Conservation (phyloP, 2,113 vertebrate genomes). For the Porphyrio hochstetteri region DNA sequence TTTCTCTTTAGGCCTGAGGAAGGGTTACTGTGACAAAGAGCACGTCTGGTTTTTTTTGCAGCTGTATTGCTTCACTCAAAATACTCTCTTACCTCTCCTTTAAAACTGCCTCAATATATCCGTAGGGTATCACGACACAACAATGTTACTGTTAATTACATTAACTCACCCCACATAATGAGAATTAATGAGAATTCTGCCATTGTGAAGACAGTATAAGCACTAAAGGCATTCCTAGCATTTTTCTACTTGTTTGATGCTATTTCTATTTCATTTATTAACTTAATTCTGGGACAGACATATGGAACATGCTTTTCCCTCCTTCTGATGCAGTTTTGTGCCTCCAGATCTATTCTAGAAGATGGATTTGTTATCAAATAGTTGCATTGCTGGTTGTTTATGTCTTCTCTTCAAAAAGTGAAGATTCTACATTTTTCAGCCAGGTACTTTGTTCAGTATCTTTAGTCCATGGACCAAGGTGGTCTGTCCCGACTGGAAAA, state of each 20-base stretch:
- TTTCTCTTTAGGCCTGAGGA: background rate
- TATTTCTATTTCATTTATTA: background rate
- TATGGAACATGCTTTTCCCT: background rate
- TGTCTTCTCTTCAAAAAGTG: background rate
- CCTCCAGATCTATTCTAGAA: background rate
- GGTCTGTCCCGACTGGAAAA: background rate
- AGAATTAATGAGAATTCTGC: constrained; percentile 42
- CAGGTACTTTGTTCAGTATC: background rate
- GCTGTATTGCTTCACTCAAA: background rate
- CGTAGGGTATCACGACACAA: background rate
- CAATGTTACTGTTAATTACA: constrained; percentile 11
- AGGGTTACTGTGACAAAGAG: background rate
- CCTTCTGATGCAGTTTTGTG: background rate
- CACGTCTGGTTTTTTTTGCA: background rate
- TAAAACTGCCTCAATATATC: background rate
- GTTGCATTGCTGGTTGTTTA: background rate
- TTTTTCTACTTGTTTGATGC: constrained; percentile 11
- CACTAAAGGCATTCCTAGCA: constrained; percentile 6
- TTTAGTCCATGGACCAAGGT: background rate
- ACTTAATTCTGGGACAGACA: background rate
- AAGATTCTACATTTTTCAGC: background rate
- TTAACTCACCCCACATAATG: constrained; percentile 39
- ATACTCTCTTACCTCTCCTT: background rate
- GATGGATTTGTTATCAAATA: background rate
- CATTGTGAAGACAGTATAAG: background rate